Evolutionary conservation across 2,113 vertebrate genomes (phyloP).

Genomic region (Phaethon lepturus): DNA sequence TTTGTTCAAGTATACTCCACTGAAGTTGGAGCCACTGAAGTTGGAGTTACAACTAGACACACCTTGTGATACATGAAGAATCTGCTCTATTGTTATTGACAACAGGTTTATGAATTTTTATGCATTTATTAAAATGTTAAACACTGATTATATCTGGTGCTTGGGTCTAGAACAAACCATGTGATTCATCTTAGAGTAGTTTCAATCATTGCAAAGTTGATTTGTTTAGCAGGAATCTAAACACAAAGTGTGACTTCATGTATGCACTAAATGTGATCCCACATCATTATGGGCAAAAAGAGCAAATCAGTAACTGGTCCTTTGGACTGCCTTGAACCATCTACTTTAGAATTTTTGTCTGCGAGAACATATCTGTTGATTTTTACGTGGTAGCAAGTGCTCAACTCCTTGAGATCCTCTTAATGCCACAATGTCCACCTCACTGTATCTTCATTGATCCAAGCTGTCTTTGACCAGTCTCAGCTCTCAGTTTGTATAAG

Average conservation of each 20-base stretch:
- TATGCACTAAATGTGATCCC: neutral
- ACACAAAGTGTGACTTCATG: neutral
- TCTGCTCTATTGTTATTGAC: neutral
- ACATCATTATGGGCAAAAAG: rapidly evolving
- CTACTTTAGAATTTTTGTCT: neutral
- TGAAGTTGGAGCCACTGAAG: neutral
- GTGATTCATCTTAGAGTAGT: neutral
- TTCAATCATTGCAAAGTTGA: neutral
- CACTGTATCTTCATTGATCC: neutral
- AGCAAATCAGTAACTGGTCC: neutral
- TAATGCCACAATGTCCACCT: neutral
- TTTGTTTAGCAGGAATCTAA: neutral
- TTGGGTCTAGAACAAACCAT: neutral
- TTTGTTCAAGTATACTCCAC: neutral
- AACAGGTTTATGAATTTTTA: neutral
- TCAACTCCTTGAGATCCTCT: neutral
- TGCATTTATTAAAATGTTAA: neutral
- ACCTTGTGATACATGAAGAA: neutral
- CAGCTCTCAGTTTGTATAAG: neutral
- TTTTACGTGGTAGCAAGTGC: neutral
- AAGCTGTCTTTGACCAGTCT: neutral
- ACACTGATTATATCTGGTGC: neutral
- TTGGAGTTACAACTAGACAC: neutral
- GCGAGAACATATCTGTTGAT: neutral
- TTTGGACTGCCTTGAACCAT: neutral